A percentile compares a stretch with the other conserved stretches of the same genome.
These are phyloP conservation scores for Eupithecia insigniata DNA, from an alignment of 2,888 invertebrate genomes.

Conservation along the genomic window DNA sequence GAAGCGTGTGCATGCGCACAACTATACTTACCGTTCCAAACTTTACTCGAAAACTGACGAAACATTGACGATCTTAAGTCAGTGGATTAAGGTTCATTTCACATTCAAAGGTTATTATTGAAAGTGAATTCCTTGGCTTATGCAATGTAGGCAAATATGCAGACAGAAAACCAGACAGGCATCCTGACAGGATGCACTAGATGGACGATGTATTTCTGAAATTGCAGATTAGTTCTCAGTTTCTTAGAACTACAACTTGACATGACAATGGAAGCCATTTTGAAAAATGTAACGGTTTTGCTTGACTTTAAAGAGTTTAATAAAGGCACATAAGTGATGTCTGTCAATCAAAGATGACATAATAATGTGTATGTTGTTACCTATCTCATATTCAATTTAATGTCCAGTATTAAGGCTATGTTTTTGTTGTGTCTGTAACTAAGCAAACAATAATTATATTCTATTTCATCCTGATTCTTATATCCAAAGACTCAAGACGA, in stretches of 20 bases:
- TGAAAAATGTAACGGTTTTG: background rate
- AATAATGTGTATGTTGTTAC: no score
- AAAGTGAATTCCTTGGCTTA: conserved; percentile 17
- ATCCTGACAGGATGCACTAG: conserved; percentile 49
- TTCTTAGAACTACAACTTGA: conserved; percentile 15
- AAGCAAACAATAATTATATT: no score
- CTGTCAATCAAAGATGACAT: no score
- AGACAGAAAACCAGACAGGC: conserved; percentile 54
- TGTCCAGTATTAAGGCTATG: no score
- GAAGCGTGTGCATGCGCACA: conserved; percentile 1
- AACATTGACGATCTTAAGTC: background rate
- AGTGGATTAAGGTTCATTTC: conserved; percentile 1
- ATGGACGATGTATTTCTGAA: conserved; percentile 32
- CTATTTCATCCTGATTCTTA: no score
- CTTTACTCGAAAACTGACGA: no score
- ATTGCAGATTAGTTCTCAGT: conserved; percentile 18
- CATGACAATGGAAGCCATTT: background rate
- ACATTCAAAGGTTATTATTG: background rate
- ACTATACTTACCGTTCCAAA: background rate
- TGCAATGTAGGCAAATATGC: conserved; percentile 45
- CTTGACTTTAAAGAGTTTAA: no score
- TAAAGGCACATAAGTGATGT: no score
- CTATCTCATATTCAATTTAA: no score
- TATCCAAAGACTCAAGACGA: background rate
- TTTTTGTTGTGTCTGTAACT: no score